Evolutionary conservation across 1,140 invertebrate species (phyloP), one percentile per base, ranked within the genome.

Genomic region (Ganaspis sp.): DNA sequence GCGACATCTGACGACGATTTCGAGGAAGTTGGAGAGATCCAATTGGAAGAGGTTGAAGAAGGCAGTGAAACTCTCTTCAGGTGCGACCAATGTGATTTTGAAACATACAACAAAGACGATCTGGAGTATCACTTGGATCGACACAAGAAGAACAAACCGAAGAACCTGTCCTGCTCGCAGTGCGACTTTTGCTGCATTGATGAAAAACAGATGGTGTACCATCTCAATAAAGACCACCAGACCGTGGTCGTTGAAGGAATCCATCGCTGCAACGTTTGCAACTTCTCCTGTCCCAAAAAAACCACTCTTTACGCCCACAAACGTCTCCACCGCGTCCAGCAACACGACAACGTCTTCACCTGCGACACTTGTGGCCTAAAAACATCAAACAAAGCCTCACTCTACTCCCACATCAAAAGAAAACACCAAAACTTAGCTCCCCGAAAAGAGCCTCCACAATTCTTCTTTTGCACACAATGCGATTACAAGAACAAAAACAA

Each of bases 251-350:
- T 34, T 34, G 29, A 29, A 64, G 0, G 75, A 76, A 17, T 26
- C 12, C 9, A 29, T 49, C 53, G 9, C 0, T 89, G 88, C 72
- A 73, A 84, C 29, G 15, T 83, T 0, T 90, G 93, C 71, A 92
- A 92, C 53, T 93, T 92, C 76, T 90, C 91, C 0, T 93, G 92
- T 54, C 83, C 90, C 1, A 91, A 92, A 21, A 87, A 91, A 58
- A 93, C 92, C 64, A 93, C 92, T 0, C 70, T 93, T 6, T 86
- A 92, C 19, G 92, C 92, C 17, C 93, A 93, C 76, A 92, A 92
- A 83, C 80, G 92, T 77, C 81, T 91, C 78, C 86, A 92, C 86
- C 86, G 70, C 64, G 53, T 88, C 8, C 78, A 78, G 6, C 71
- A 80, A 6, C 6, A 64, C 0, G 69, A 73, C 8, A 78, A 83